phyloP scores from a whole-genome alignment of 2,888 invertebrate species.

The Lysandra bellargus region DNA sequence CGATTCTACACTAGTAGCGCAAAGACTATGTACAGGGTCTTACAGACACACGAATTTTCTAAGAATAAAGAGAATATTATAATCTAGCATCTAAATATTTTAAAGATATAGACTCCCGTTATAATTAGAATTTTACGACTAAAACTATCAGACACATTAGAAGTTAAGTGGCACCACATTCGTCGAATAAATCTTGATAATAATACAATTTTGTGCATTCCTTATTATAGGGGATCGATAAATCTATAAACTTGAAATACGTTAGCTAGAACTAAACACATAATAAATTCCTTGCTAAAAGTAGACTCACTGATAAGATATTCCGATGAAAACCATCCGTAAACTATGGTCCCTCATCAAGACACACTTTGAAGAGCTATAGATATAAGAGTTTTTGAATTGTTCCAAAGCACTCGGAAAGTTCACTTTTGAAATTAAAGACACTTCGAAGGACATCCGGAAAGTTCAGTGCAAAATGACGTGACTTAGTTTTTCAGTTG shows the following conservation, averaged over 20 bases:
- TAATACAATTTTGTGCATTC: slow-evolving; percentile 65
- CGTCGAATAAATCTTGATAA: slow-evolving; percentile 48
- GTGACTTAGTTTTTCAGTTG: slow-evolving; percentile 50
- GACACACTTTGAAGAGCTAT: slow-evolving; percentile 57
- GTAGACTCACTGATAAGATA: slow-evolving; percentile 55
- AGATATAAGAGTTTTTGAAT: slow-evolving; percentile 58
- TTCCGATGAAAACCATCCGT: slow-evolving; percentile 58
- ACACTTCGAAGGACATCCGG: slow-evolving; percentile 35
- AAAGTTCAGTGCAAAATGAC: slow-evolving; percentile 50
- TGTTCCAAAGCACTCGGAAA: slow-evolving; percentile 47
- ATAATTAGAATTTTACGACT: neutral
- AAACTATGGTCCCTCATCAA: slow-evolving; percentile 70
- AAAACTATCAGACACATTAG: slow-evolving; percentile 47
- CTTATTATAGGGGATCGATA: slow-evolving; percentile 58
- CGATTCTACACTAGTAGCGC: slow-evolving; percentile 58
- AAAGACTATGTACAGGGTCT: slow-evolving; percentile 39
- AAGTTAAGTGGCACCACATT: slow-evolving; percentile 71
- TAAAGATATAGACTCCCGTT: slow-evolving; percentile 4
- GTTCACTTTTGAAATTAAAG: slow-evolving; percentile 35
- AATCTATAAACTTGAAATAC: slow-evolving; percentile 45
- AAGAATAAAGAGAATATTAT: slow-evolving; percentile 41
- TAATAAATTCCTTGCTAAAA: slow-evolving; percentile 44
- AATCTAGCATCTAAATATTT: slow-evolving; percentile 29
- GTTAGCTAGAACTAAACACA: slow-evolving; percentile 48
- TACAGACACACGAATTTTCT: slow-evolving; percentile 41